Percentiles rank a stretch among this genome's conserved stretches.
Evolutionary conservation across 2,888 invertebrate species (phyloP).

Genomic region (Amiota minor): DNA sequence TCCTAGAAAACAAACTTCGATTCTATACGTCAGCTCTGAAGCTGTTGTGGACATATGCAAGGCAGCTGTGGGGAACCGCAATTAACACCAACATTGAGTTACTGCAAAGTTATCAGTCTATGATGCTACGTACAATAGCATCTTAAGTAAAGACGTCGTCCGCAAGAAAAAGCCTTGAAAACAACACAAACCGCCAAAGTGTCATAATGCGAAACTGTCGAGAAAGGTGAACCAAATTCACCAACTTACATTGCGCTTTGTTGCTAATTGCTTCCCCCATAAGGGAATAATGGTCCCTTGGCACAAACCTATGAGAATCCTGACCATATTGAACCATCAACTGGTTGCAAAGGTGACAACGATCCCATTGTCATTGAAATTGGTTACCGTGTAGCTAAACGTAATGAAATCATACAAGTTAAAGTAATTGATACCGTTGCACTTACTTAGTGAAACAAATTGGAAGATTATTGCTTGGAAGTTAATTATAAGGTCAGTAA

Average conservation of each 20-base stretch:
- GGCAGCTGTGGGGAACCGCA: no score
- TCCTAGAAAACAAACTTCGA: no score
- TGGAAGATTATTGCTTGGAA: conserved; percentile 99
- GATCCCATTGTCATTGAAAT: conserved; percentile 99
- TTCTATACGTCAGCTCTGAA: no score
- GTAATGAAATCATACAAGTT: conserved; percentile 88
- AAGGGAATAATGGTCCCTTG: conserved; percentile 99
- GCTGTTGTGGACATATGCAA: no score
- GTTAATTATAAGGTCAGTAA: conserved; percentile 91
- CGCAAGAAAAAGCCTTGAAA: neutral
- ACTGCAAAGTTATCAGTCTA: no score
- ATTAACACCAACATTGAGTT: no score
- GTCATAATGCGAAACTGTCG: conserved; percentile 75
- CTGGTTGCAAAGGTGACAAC: conserved; percentile 94
- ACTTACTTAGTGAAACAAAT: conserved; percentile 98
- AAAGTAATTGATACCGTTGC: conserved; percentile 95
- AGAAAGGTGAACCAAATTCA: conserved; percentile 87
- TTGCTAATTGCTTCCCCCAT: conserved; percentile 98
- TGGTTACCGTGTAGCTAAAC: conserved; percentile 82
- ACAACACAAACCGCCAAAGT: conserved; percentile 44
- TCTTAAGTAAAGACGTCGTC: no score
- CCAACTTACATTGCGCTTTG: conserved; percentile 91
- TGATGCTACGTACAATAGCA: no score
- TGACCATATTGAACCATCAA: conserved; percentile 88
- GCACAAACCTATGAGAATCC: conserved; percentile 99